Percentiles rank a stretch among this genome's conserved stretches.
These are phyloP conservation scores for Ciconia stormi DNA, from an alignment of 2,113 vertebrate genomes.

Conservation along the genomic window DNA sequence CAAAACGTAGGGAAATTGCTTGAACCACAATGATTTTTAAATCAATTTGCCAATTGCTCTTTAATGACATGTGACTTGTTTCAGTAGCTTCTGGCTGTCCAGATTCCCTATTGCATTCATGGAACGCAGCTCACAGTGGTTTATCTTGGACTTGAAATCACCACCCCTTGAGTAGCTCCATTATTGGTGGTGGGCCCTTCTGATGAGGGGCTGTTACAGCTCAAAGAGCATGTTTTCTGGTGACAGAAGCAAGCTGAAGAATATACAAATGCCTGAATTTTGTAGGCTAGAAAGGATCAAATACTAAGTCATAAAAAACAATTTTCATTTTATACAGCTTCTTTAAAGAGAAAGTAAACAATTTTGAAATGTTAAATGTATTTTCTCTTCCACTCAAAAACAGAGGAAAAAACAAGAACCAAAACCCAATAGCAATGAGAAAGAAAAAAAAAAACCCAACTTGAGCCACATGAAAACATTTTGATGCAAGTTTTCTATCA, in stretches of 20 bases:
- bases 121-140: neutral
- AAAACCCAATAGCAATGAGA: neutral
- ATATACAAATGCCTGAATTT: neutral
- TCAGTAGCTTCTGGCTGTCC: neutral
- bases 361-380: neutral
- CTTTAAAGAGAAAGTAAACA: neutral
- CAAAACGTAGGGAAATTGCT: neutral
- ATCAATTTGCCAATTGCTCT: neutral
- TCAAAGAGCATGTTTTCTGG: neutral
- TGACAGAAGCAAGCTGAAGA: neutral
- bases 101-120: neutral
- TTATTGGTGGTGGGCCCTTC: neutral
- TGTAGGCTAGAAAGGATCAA: neutral
- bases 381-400: neutral
- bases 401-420: neutral
- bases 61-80: neutral
- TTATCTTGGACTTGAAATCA: neutral
- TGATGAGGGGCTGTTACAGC: neutral
- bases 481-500: neutral
- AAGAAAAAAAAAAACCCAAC: neutral
- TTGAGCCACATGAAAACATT: neutral
- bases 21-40: neutral
- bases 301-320: neutral
- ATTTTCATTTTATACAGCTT: neutral
- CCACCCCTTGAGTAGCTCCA: neutral